A percentile compares a stretch with the other conserved stretches of the same genome.
Conservation (phyloP, 2,113 vertebrate species). For the Calonectris borealis region DNA sequence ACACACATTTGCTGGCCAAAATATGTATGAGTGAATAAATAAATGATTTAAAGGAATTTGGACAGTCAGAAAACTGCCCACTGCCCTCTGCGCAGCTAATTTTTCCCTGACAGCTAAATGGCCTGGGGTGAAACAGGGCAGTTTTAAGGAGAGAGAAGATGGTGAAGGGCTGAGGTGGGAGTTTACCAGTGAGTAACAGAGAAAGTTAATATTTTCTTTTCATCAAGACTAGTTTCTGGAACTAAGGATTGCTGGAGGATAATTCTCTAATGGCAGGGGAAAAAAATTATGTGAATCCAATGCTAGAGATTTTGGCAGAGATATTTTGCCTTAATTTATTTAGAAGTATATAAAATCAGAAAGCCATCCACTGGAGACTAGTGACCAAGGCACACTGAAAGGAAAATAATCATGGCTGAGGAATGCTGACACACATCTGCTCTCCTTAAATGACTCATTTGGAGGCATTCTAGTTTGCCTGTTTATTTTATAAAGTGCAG, state of each 20-base stretch:
- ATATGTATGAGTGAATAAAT: neutral
- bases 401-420: neutral
- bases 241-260: neutral
- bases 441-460: neutral
- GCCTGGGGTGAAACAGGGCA: neutral
- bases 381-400: neutral
- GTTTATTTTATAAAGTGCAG: neutral
- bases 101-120: neutral
- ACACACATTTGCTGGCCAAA: neutral
- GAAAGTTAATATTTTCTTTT: neutral
- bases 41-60: neutral
- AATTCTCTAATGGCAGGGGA: neutral
- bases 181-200: neutral
- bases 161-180: neutral
- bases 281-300: neutral
- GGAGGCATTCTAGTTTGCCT: neutral
- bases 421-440: neutral
- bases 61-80: neutral
- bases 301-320: neutral
- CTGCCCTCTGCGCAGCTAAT: neutral
- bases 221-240: neutral
- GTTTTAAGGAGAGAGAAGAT: neutral
- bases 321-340: neutral
- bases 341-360: neutral
- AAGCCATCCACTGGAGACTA: neutral